These are phyloP conservation scores for Platichthys stellatus DNA, from an alignment of 2,113 vertebrate species.

Conservation along the genomic window DNA sequence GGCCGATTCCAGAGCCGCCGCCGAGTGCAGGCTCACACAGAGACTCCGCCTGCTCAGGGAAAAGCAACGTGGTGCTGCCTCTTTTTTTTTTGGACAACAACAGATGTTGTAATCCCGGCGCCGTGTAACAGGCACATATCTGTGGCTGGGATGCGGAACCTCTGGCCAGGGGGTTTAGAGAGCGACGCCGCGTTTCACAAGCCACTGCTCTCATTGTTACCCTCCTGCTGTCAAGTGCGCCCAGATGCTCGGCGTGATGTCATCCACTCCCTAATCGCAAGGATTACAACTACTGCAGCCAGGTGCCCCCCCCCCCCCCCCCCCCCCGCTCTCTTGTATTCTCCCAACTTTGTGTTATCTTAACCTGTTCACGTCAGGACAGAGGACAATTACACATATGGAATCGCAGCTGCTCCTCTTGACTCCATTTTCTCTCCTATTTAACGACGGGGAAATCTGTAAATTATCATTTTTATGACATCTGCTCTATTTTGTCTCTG, in stretches of 20 bases:
- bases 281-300: conserved; percentile 61
- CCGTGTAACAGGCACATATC: conserved; percentile 55
- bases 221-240: conserved; percentile 40
- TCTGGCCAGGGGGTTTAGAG: conserved; percentile 63
- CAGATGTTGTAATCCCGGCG: conserved; percentile 71
- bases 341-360: neutral
- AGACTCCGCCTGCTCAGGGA: conserved; percentile 43
- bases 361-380: neutral
- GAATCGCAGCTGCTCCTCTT: neutral
- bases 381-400: neutral
- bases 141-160: conserved; percentile 41
- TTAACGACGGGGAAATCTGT: neutral
- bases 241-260: conserved; percentile 58
- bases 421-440: neutral
- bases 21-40: conserved; percentile 31
- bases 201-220: conserved; percentile 67
- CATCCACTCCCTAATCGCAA: conserved; percentile 37
- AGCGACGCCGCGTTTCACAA: conserved; percentile 65
- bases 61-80: conserved; percentile 45
- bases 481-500: conserved; percentile 19
- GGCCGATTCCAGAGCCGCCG: conserved; percentile 27
- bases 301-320: neutral
- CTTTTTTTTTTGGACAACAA: conserved; percentile 52
- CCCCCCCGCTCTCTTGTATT: neutral
- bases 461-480: conserved; percentile 24